phyloP scores from a whole-genome alignment of 1,140 invertebrate species.

The Trypoxylus dichotomus region DNA sequence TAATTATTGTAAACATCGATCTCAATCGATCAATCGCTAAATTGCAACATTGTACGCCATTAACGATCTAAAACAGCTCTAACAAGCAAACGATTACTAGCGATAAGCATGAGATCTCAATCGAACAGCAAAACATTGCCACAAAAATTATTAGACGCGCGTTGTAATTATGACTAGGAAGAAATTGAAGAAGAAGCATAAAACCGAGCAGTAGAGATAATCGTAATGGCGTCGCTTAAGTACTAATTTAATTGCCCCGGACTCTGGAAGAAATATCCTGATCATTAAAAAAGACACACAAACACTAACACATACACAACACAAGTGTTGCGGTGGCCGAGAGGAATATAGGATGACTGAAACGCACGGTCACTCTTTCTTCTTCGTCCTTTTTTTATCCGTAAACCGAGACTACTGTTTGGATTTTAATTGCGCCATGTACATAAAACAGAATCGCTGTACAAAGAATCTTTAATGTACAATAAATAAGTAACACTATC shows the following conservation, averaged over 20 bases:
- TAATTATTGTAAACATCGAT: neutral
- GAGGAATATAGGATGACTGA: conserved; percentile 6
- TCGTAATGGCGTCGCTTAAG: conserved; percentile 22
- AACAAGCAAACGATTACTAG: neutral
- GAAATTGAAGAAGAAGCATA: conserved; percentile 11
- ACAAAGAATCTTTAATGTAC: conserved; percentile 27
- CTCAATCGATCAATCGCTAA: neutral
- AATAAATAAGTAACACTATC: conserved; percentile 38
- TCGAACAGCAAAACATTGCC: neutral
- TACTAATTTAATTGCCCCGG: conserved; percentile 16
- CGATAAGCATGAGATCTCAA: conserved; percentile 2
- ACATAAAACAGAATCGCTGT: conserved; percentile 28
- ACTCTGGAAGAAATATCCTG: conserved; percentile 21
- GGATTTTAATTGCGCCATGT: conserved; percentile 25
- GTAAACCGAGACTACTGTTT: conserved; percentile 23
- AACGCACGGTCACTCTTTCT: conserved; percentile 1
- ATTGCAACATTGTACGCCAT: neutral
- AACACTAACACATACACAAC: neutral
- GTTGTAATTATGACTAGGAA: conserved; percentile 19
- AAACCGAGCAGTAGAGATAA: conserved; percentile 1
- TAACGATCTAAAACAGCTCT: conserved; percentile 1
- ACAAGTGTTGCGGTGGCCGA: neutral
- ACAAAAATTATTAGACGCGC: conserved; percentile 11
- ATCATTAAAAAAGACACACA: conserved; percentile 21
- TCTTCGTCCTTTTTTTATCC: conserved; percentile 13